Conservation (phyloP, 2,888 invertebrate species). For the Eupithecia subfuscata region DNA sequence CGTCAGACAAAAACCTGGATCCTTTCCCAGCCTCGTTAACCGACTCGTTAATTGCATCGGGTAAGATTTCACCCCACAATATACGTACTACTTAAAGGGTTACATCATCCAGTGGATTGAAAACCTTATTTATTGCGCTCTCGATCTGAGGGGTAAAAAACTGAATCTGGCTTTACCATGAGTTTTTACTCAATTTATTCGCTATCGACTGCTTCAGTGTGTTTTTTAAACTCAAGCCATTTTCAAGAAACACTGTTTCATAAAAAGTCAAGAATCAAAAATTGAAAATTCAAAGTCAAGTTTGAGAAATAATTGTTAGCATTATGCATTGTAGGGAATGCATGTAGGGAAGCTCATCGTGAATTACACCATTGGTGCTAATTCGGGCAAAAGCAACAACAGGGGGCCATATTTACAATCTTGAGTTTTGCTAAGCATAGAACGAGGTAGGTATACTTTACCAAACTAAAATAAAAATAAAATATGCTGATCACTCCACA, state of each 20-base stretch:
- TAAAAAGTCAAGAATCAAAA: too few species aligned
- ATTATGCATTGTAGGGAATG: too few species aligned
- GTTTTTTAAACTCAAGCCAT: neutral
- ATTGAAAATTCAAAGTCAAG: too few species aligned
- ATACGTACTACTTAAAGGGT: neutral
- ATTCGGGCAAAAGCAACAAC: neutral
- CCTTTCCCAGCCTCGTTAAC: neutral
- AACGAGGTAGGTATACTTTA: neutral
- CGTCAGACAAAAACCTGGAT: neutral
- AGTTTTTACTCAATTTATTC: neutral
- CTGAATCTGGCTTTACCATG: neutral
- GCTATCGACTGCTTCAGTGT: neutral
- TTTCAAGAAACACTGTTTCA: neutral
- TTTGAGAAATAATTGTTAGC: neutral
- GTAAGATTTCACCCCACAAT: neutral
- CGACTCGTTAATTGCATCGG: conserved; percentile 3
- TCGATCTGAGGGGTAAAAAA: neutral
- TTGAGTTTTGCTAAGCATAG: neutral
- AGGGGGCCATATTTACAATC: neutral
- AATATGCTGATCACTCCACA: too few species aligned
- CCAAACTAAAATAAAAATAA: too few species aligned
- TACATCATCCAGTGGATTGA: conserved; percentile 3
- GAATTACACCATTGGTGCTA: neutral
- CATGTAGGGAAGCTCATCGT: too few species aligned
- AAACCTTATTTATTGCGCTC: neutral